Percentiles rank a stretch among this genome's conserved stretches.
These are phyloP conservation scores for Drosophila auraria DNA, from an alignment of 1,140 invertebrate species.

Conservation along the genomic window DNA sequence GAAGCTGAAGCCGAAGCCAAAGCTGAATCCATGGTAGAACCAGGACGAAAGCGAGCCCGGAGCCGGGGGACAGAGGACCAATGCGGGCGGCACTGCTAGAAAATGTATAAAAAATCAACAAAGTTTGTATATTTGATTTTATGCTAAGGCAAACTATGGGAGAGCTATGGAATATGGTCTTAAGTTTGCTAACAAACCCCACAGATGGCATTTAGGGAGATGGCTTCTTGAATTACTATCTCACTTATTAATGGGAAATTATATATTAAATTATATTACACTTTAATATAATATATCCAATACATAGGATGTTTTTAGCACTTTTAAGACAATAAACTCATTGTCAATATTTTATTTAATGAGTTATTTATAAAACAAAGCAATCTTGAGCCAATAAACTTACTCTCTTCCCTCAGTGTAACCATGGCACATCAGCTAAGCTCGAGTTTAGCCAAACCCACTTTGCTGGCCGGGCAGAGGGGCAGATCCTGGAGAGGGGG, in stretches of 20 bases:
- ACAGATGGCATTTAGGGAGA: too few species aligned
- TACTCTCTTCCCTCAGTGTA: neutral
- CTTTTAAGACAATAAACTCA: too few species aligned
- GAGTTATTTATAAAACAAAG: neutral
- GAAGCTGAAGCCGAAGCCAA: constrained; percentile 8
- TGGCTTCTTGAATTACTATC: too few species aligned
- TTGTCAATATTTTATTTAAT: too few species aligned
- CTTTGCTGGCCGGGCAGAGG: constrained; percentile 39
- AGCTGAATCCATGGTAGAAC: constrained; percentile 23
- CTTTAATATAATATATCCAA: too few species aligned
- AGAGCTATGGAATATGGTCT: neutral
- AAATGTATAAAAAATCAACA: constrained; percentile 6
- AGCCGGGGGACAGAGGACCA: constrained; percentile 54
- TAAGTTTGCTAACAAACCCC: neutral
- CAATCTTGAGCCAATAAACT: too few species aligned
- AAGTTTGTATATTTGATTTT: neutral
- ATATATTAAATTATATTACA: too few species aligned
- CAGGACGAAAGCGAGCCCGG: constrained; percentile 54
- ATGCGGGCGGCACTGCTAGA: constrained; percentile 57
- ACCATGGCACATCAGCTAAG: constrained; percentile 72
- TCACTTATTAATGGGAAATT: too few species aligned
- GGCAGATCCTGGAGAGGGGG: constrained; percentile 8
- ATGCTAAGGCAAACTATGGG: too few species aligned
- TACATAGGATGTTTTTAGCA: too few species aligned
- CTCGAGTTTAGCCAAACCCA: constrained; percentile 80